Conservation (phyloP, 2,797 vertebrate genomes). For the Acrossocheilus wenchowensis region DNA sequence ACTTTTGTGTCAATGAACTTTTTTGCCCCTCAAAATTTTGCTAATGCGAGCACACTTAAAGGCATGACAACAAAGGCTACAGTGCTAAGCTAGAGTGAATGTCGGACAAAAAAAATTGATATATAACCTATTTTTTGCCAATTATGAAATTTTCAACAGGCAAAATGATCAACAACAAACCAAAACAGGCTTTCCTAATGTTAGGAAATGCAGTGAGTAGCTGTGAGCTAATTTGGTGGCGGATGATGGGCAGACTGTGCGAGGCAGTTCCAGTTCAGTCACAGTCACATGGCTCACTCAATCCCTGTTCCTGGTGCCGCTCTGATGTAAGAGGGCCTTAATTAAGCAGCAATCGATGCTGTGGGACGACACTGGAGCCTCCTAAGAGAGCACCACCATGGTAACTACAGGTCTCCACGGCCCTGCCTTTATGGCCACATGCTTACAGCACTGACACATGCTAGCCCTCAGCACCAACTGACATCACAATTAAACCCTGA, state of each 20-base stretch:
- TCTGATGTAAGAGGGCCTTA: slow-evolving; percentile 53
- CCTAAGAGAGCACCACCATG: slow-evolving; percentile 57
- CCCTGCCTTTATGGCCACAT: slow-evolving; percentile 10
- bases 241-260: slow-evolving; percentile 11
- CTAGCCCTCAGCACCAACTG: background rate
- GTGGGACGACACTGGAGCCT: slow-evolving; percentile 29
- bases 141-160: background rate
- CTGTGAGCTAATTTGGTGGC: slow-evolving; percentile 20
- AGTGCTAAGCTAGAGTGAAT: background rate
- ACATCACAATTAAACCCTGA: slow-evolving; percentile 30
- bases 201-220: background rate
- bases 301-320: slow-evolving; percentile 39
- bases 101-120: background rate
- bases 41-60: background rate
- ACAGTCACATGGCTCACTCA: slow-evolving; percentile 43
- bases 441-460: background rate
- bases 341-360: slow-evolving; percentile 52
- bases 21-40: background rate
- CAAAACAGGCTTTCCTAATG: background rate
- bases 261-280: slow-evolving; percentile 43
- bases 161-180: background rate
- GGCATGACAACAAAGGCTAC: background rate
- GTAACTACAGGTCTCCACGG: slow-evolving; percentile 46
- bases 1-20: background rate
- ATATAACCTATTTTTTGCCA: background rate